Evolutionary conservation across 2,113 vertebrate species (phyloP).

Genomic region (Tachysurus vachellii): DNA sequence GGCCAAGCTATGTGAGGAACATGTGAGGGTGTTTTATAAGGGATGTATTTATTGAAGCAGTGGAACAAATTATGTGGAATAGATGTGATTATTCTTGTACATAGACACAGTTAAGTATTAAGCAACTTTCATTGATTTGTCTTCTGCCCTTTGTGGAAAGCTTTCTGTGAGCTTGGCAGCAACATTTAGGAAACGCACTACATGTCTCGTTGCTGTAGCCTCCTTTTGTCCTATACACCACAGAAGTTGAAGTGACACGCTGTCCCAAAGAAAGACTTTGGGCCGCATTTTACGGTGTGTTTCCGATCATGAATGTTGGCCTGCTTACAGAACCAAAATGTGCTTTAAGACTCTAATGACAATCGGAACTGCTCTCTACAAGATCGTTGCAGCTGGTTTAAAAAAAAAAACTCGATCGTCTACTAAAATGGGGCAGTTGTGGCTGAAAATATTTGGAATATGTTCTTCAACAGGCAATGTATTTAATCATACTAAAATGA

Average conservation of each 20-base stretch:
- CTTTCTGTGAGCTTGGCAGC: slow-evolving; percentile 65
- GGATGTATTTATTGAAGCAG: slow-evolving; percentile 36
- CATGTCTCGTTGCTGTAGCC: slow-evolving; percentile 45
- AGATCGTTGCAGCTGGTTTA: slow-evolving; percentile 49
- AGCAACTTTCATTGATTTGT: slow-evolving; percentile 66
- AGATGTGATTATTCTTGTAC: slow-evolving; percentile 69
- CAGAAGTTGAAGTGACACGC: slow-evolving; percentile 43
- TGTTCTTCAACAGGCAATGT: slow-evolving; percentile 60
- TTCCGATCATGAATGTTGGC: slow-evolving; percentile 48
- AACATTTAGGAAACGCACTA: slow-evolving; percentile 64
- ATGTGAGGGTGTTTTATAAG: slow-evolving; percentile 20
- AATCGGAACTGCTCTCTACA: slow-evolving; percentile 66
- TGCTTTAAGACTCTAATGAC: slow-evolving; percentile 71
- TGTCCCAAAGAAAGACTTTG: slow-evolving; percentile 29
- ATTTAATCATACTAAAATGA: slow-evolving; percentile 46
- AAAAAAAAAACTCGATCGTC: slow-evolving; percentile 57
- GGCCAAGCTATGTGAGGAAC: slow-evolving; percentile 12
- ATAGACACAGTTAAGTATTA: slow-evolving; percentile 67
- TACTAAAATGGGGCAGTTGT: slow-evolving; percentile 30
- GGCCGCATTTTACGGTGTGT: slow-evolving; percentile 38
- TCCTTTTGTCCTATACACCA: slow-evolving; percentile 53
- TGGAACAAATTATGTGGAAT: slow-evolving; percentile 35
- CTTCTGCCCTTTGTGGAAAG: slow-evolving; percentile 63
- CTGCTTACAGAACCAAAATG: slow-evolving; percentile 65
- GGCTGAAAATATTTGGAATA: slow-evolving; percentile 15